Base-by-base conservation (phyloP, 2,888 invertebrate genomes). In the Callyntrura sp. region DNA sequence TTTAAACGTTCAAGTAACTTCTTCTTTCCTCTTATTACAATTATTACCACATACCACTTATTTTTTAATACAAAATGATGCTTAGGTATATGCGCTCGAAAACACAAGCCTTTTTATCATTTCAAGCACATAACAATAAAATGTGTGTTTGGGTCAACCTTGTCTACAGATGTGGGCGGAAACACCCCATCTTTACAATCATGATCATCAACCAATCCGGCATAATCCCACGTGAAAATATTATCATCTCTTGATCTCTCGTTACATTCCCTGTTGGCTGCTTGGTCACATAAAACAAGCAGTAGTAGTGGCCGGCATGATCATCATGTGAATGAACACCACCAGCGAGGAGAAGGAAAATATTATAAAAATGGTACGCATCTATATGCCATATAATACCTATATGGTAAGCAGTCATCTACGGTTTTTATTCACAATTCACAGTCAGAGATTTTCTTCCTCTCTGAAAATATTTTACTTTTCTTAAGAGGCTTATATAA, bases 61-160 rank as follows among this genome's bases (percentile, higher is more conserved):
- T 57, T 20, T 76, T 76, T 51, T 78, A 73, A 28, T 55, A 28
- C n/a, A 51, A 76, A 51, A 76, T 51, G 25, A 5, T n/a, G n/a
- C n/a, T n/a, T n/a, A n/a, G n/a, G 2, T 55, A 78, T 78, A n/a
- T n/a, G n/a, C n/a, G 55, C 51, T 78, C 81, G n/a, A 62, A 81
- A 57, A 73, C 79, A 55, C 73, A 90, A 89, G 55, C 89, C 89
- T 90, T 90, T 90, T 90, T 90, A 90, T 90, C 81, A 90, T 90
- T 92, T 88, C 86, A 84, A 91, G 91, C 79, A 90, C 82, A 85
- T 86, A 92, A 91, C 91, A 91, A 92, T 92, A 91, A 92, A 91
- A 91, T 92, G 91, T 92, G 91, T 88, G 90, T 89, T 90, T 92
- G 90, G 92, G 90, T 91, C 92, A 92, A 91, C 88, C 91, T 90